These are phyloP conservation scores for Stegodyphus dumicola DNA, from an alignment of 1,140 invertebrate species.

Conservation along the genomic window DNA sequence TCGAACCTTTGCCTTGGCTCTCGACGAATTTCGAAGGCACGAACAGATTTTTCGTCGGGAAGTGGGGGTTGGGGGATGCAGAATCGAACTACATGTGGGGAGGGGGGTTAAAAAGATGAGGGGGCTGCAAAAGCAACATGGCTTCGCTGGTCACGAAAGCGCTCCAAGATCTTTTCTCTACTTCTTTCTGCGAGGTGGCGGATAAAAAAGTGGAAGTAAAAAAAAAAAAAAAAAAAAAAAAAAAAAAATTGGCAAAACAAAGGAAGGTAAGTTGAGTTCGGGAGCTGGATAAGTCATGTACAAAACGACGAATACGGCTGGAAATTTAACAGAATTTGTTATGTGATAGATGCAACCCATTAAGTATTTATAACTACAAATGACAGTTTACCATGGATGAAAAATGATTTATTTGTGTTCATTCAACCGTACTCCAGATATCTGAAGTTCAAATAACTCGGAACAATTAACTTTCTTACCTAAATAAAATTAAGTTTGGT, in stretches of 20 bases:
- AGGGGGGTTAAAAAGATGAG: neutral
- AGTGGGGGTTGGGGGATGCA: neutral
- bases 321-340: no score
- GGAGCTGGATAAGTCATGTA: no score
- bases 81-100: conserved; percentile 1
- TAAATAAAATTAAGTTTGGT: no score
- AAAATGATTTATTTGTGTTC: no score
- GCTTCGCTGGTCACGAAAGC: conserved; percentile 51
- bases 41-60: conserved; percentile 49
- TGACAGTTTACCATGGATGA: no score
- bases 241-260: neutral
- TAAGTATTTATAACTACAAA: no score
- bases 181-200: neutral
- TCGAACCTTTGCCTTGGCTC: conserved; percentile 43
- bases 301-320: no score
- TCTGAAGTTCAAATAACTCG: no score
- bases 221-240: neutral
- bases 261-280: neutral
- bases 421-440: no score
- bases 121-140: conserved; percentile 19
- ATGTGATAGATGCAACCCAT: no score
- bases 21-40: conserved; percentile 45
- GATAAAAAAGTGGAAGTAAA: neutral
- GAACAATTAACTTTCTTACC: no score
- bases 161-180: neutral